Conservation (phyloP, 2,888 invertebrate genomes). For the Aleiodes testaceus region DNA sequence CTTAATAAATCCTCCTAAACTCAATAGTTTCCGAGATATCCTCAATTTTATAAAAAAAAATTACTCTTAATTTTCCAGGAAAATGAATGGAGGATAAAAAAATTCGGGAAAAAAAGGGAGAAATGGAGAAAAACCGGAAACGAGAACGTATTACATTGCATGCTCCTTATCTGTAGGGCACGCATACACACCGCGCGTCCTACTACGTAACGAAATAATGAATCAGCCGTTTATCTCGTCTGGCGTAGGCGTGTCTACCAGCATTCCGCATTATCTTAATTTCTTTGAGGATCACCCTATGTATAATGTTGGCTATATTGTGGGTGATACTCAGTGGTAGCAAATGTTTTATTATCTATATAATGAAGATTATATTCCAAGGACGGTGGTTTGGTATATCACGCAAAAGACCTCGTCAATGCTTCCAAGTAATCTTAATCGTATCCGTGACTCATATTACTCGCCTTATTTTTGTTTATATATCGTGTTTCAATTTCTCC, state of each 20-base stretch:
- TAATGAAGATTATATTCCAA: slow-evolving; percentile 28
- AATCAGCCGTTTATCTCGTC: slow-evolving; percentile 63
- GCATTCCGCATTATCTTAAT: slow-evolving; percentile 62
- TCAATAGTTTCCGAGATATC: no score
- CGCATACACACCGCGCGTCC: slow-evolving; percentile 46
- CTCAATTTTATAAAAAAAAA: background rate
- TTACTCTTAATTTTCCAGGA: background rate
- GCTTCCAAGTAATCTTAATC: slow-evolving; percentile 21
- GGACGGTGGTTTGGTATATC: slow-evolving; percentile 4
- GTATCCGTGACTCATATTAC: slow-evolving; percentile 20
- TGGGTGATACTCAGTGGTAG: slow-evolving; percentile 20
- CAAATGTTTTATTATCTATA: slow-evolving; percentile 25
- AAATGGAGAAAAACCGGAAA: slow-evolving; percentile 40
- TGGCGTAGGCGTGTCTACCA: slow-evolving; percentile 54
- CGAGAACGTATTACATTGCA: slow-evolving; percentile 52
- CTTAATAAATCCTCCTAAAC: no score
- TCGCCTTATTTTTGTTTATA: background rate
- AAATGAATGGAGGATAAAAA: background rate
- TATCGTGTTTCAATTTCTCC: slow-evolving; percentile 8
- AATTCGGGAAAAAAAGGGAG: background rate
- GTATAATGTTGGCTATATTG: slow-evolving; percentile 19
- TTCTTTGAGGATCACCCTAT: slow-evolving; percentile 45
- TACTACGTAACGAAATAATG: slow-evolving; percentile 64
- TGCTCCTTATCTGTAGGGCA: slow-evolving; percentile 57
- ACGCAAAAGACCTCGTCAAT: slow-evolving; percentile 4